These are phyloP conservation scores for Dascillus cervinus DNA, from an alignment of 2,888 invertebrate genomes.

Conservation along the genomic window DNA sequence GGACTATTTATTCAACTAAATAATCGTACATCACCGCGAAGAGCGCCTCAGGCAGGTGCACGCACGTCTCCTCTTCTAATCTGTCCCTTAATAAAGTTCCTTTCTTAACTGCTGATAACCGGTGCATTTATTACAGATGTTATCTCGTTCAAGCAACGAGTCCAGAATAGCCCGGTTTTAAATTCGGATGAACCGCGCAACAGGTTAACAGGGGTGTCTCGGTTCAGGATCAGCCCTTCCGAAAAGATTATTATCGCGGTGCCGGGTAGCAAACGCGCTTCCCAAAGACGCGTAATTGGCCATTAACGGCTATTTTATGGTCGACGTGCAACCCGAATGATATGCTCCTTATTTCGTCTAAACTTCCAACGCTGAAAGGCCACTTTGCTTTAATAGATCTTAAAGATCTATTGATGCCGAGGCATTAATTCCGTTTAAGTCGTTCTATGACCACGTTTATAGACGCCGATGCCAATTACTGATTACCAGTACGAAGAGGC, in stretches of 20 bases:
- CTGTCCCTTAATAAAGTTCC: too few species aligned
- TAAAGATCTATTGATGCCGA: slow-evolving; percentile 36
- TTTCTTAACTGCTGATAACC: too few species aligned
- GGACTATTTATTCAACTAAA: slow-evolving; percentile 45
- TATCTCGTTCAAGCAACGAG: too few species aligned
- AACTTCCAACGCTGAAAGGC: slow-evolving; percentile 39
- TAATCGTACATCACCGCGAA: slow-evolving; percentile 42
- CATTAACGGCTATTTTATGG: slow-evolving; percentile 35
- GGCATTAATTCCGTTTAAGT: slow-evolving; percentile 37
- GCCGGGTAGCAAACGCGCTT: neutral
- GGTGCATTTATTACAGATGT: too few species aligned
- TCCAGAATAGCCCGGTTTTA: too few species aligned
- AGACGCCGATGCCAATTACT: slow-evolving; percentile 28
- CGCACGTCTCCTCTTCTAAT: too few species aligned
- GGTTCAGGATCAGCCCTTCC: slow-evolving; percentile 10
- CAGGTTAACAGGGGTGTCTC: slow-evolving; percentile 16
- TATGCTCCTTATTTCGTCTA: slow-evolving; percentile 36
- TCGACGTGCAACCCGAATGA: slow-evolving; percentile 25
- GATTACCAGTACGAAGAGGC: slow-evolving; percentile 20
- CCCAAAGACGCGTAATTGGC: slow-evolving; percentile 30
- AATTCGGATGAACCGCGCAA: slow-evolving; percentile 21
- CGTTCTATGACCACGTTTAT: slow-evolving; percentile 32
- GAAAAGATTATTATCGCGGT: slow-evolving; percentile 16
- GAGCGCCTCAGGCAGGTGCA: too few species aligned
- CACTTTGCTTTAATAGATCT: slow-evolving; percentile 34